Evolutionary conservation across 2,113 vertebrate genomes (phyloP).

Genomic region (Grammomys dolichurus): DNA sequence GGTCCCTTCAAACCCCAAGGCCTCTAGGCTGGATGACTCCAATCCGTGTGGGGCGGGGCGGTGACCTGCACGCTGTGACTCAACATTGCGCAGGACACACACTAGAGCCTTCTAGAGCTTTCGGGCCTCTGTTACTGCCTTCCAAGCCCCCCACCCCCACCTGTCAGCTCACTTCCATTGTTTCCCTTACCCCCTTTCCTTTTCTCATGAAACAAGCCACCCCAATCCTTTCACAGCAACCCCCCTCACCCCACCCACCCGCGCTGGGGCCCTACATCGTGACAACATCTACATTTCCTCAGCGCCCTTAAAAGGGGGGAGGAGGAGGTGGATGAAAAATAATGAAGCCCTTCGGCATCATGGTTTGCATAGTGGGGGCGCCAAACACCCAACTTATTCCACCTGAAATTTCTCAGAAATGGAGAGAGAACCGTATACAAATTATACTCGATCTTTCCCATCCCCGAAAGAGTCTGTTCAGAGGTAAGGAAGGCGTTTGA

Average conservation of each 20-base stretch:
- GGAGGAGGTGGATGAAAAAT: not conserved
- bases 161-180: not conserved
- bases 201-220: not conserved
- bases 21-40: no score
- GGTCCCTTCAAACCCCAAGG: not conserved
- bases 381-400: no score
- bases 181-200: not conserved
- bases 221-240: not conserved
- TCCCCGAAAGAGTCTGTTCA: not conserved
- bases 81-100: not conserved
- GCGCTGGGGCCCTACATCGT: not conserved
- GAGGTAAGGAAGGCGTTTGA: not conserved
- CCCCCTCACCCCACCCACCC: not conserved
- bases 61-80: not conserved
- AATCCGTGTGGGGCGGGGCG: not conserved
- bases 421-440: not conserved
- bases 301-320: not conserved
- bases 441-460: not conserved
- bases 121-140: slow-evolving; percentile 15
- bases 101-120: not conserved
- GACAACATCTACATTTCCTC: not conserved
- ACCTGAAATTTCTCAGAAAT: not conserved
- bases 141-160: not conserved
- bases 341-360: not conserved
- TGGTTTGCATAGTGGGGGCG: not conserved